Conservation (phyloP, 2,888 invertebrate genomes). For the Branchellion lobata region DNA sequence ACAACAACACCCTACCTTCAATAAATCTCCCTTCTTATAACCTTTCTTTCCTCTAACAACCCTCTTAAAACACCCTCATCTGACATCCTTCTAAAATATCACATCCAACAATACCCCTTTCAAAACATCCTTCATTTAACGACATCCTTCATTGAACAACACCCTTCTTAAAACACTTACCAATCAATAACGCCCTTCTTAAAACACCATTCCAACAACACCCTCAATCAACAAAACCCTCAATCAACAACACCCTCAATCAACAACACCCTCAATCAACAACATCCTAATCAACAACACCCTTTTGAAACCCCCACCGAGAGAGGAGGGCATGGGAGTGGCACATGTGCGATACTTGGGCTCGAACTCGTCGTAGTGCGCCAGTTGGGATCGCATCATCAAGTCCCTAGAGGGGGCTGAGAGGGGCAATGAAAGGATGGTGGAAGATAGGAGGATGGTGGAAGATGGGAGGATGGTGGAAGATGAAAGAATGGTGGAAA, state of each 20-base stretch:
- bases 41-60: no score
- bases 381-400: background rate
- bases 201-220: background rate
- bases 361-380: slow-evolving; percentile 13
- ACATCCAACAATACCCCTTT: no score
- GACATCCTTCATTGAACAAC: no score
- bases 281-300: background rate
- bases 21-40: no score
- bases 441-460: background rate
- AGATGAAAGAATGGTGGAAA: background rate
- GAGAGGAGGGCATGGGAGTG: background rate
- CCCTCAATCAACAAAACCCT: no score
- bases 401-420: slow-evolving; percentile 17
- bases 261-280: no score
- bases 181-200: background rate
- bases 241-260: no score
- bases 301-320: background rate
- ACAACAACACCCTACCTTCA: no score
- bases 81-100: no score
- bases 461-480: background rate
- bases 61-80: no score
- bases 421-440: background rate
- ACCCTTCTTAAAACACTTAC: no score
- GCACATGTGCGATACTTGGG: slow-evolving; percentile 8
- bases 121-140: no score